Evolutionary conservation across 1,140 invertebrate genomes (phyloP), one percentile per base, ranked within the genome.

Genomic region (Leptestheria dahalacensis): DNA sequence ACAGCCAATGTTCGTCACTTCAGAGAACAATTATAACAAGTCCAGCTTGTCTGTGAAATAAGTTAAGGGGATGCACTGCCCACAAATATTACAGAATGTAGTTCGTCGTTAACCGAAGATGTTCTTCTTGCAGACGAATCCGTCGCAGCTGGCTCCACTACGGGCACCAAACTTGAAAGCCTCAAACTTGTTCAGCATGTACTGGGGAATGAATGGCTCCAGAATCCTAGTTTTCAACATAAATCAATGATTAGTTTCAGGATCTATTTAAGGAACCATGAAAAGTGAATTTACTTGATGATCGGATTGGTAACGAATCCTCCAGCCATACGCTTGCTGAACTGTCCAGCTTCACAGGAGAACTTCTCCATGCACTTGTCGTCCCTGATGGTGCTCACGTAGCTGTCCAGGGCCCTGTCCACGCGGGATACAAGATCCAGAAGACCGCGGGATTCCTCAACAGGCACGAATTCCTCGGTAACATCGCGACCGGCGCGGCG

Each of bases 311-410:
- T 47, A 9, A 33, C 41, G 26, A 21, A 24, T 18, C 61, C 55
- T 6, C 33, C 33, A n/a, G n/a, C n/a, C 26, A 62, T 20, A 15
- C 55, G 53, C 47, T 25, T 33, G 25, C 54, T 62, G 1, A 62
- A 48, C 20, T 62, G 51, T 18, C 61, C 61, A 51, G 53, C 55
- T 58, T 62, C 46, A 26, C 61, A 62, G 20, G 54, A 57, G n/a
- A 57, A 62, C 46, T 51, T 57, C n/a, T 62, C 61, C 9, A 57
- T n/a, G 56, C 61, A 62, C 10, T 25, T 50, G 23, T 55, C 53
- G 28, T 25, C 51, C 25, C 41, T 20, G 24, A 62, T 46, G 3
- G 55, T 55, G 18, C 55, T 54, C 25, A 57, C 21, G 49, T 62
- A 62, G 28, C 21, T 57, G 12, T 57, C 54, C 2, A 62, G 29